Conservation (phyloP, 2,888 invertebrate genomes). For the Hesperia comma region DNA sequence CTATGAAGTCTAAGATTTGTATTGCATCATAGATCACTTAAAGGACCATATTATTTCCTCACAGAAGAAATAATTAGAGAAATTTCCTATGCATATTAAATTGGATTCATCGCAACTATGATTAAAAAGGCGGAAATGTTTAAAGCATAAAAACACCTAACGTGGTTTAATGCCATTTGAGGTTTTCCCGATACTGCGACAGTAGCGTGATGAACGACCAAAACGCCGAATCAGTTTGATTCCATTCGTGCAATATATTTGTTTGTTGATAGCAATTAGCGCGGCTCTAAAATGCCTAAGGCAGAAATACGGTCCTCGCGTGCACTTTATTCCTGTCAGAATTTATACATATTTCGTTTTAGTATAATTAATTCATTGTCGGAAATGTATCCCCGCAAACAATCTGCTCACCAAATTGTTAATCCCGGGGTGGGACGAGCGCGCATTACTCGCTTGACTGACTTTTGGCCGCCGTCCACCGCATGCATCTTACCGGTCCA, state of each 20-base stretch:
- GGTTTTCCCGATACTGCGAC: constrained; percentile 20
- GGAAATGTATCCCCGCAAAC: constrained; percentile 55
- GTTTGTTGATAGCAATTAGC: constrained; percentile 36
- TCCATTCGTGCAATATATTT: constrained; percentile 34
- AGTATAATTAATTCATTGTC: constrained; percentile 40
- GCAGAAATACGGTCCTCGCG: constrained; percentile 23
- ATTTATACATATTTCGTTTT: constrained; percentile 28
- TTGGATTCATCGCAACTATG: neutral
- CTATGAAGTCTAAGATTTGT: too few relatives aligned
- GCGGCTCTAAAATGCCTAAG: constrained; percentile 34
- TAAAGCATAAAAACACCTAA: constrained; percentile 7
- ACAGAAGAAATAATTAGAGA: too few relatives aligned
- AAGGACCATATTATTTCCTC: too few relatives aligned
- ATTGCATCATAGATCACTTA: too few relatives aligned
- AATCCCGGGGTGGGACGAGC: constrained; percentile 56
- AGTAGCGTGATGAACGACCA: constrained; percentile 27
- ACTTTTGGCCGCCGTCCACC: constrained; percentile 71
- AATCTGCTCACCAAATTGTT: constrained; percentile 66
- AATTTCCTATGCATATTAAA: too few relatives aligned
- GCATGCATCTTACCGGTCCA: constrained; percentile 60
- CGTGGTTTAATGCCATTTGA: constrained; percentile 20
- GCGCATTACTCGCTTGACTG: constrained; percentile 62
- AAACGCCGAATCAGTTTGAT: constrained; percentile 27
- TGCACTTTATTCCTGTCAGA: constrained; percentile 21
- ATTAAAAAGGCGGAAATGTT: constrained; percentile 1